phyloP scores from a whole-genome alignment of 2,888 invertebrate genomes.

The Mystacides longicornis region DNA sequence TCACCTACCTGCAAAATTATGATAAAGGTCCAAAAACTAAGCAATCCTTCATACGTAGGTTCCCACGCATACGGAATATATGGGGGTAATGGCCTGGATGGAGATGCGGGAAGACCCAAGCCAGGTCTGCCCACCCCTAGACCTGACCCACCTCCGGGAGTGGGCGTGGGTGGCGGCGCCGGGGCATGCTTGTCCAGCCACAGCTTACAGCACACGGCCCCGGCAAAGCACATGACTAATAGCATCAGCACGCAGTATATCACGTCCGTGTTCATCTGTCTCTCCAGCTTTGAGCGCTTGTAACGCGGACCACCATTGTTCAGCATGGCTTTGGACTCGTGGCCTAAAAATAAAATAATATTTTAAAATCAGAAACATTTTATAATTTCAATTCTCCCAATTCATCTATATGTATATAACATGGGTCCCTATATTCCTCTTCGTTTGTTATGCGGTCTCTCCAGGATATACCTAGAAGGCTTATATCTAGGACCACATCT shows the following conservation, averaged over 20 bases:
- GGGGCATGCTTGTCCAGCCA: conserved; percentile 57
- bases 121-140: neutral
- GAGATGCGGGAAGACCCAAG: conserved; percentile 11
- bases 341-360: conserved; percentile 49
- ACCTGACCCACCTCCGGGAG: neutral
- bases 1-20: conserved; percentile 85
- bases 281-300: conserved; percentile 86
- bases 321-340: conserved; percentile 96
- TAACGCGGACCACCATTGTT: conserved; percentile 94
- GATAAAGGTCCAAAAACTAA: conserved; percentile 92
- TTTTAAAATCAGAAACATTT: no score
- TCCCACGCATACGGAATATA: conserved; percentile 58
- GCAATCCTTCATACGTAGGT: conserved; percentile 66
- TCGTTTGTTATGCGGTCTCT: no score
- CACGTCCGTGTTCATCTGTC: conserved; percentile 91
- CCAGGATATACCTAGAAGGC: no score
- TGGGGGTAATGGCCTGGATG: conserved; percentile 49
- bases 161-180: conserved; percentile 18
- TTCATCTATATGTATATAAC: no score
- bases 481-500: no score
- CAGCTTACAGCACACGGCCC: conserved; percentile 83
- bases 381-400: no score
- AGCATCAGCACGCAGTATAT: conserved; percentile 94
- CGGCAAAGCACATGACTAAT: conserved; percentile 80
- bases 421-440: no score